phyloP scores from a whole-genome alignment of 1,140 invertebrate genomes.

The Cardiocondyla obscurior region DNA sequence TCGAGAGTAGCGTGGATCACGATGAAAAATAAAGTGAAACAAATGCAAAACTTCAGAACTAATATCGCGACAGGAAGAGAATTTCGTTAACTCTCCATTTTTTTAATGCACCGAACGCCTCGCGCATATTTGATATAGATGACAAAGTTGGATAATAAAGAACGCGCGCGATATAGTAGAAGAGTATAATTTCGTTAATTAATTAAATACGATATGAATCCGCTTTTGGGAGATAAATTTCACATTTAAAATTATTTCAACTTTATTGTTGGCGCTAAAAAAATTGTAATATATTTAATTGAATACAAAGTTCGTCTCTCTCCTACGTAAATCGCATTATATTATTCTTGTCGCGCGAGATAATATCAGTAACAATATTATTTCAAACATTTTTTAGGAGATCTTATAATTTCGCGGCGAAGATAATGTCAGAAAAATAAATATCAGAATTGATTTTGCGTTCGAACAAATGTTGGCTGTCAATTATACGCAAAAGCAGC shows the following conservation, averaged over 20 bases:
- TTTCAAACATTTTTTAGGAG: not conserved
- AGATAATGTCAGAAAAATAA: not conserved
- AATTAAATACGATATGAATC: conserved; percentile 23
- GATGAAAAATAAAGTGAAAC: conserved; percentile 39
- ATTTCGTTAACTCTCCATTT: conserved; percentile 44
- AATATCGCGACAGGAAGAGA: conserved; percentile 34
- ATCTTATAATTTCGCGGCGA: not conserved
- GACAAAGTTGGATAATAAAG: conserved; percentile 44
- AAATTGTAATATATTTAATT: conserved; percentile 30
- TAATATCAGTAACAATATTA: not conserved
- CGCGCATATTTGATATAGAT: conserved; percentile 26
- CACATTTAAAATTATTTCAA: conserved; percentile 34
- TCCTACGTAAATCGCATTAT: not conserved
- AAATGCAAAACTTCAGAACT: conserved; percentile 49
- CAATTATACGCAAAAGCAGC: not conserved
- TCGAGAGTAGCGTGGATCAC: not conserved
- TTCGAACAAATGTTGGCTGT: not conserved
- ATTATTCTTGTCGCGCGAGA: not conserved
- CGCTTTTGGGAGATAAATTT: conserved; percentile 10
- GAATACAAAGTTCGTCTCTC: not conserved
- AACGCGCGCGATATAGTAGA: conserved; percentile 8
- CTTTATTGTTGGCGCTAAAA: not conserved
- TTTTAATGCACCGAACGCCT: conserved; percentile 38
- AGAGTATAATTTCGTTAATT: conserved; percentile 42
- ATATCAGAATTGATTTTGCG: not conserved